Conservation (phyloP, 2,113 vertebrate species). For the Prionailurus viverrinus region DNA sequence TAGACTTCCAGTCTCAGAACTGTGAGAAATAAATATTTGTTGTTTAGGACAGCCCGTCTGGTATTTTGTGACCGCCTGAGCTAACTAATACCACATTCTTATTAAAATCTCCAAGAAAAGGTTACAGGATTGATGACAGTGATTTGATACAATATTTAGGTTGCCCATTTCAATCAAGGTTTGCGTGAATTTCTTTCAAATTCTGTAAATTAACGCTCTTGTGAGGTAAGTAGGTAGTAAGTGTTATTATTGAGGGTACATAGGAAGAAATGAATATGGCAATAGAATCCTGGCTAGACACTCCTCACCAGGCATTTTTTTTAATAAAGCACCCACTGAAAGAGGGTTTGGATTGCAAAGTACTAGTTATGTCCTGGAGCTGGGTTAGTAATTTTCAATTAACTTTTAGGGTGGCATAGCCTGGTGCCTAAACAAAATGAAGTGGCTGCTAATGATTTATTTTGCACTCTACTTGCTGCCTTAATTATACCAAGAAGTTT, state of each 20-base stretch:
- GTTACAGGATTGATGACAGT: neutral
- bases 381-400: constrained; percentile 65
- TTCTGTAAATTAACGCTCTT: constrained; percentile 38
- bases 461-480: neutral
- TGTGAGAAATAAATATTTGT: neutral
- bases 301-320: neutral
- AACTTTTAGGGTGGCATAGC: constrained; percentile 57
- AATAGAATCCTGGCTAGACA: constrained; percentile 29
- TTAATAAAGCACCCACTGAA: constrained; percentile 49
- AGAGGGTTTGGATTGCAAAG: constrained; percentile 30
- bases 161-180: neutral
- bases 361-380: constrained; percentile 35
- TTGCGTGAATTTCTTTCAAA: constrained; percentile 49
- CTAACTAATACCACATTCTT: neutral
- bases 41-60: neutral
- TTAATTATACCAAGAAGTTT: constrained; percentile 31
- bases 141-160: neutral
- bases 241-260: constrained; percentile 30
- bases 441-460: constrained; percentile 68
- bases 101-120: neutral
- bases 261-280: constrained; percentile 43
- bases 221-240: constrained; percentile 40
- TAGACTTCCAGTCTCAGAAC: neutral
- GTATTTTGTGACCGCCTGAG: neutral
- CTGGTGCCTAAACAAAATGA: constrained; percentile 51